phyloP scores from a whole-genome alignment of 1,140 invertebrate genomes.

The Leguminivora glycinivorella region DNA sequence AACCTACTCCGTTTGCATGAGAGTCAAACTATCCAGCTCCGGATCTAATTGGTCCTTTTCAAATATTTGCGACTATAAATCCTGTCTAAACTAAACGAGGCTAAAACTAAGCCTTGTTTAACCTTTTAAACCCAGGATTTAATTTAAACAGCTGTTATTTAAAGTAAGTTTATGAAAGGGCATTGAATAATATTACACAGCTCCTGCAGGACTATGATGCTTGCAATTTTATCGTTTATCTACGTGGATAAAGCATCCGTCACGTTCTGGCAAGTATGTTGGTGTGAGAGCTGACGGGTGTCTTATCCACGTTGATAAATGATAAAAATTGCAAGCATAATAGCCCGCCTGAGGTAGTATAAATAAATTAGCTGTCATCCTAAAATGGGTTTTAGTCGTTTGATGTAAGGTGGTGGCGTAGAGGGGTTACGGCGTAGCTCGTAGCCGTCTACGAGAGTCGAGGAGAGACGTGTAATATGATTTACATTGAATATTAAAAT shows the following conservation, averaged over 20 bases:
- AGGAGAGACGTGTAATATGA: background rate
- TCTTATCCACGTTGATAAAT: no score
- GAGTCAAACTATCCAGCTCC: no score
- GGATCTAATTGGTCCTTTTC: background rate
- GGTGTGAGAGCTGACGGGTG: no score
- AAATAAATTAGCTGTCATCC: background rate
- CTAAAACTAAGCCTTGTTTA: conserved; percentile 2
- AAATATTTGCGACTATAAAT: background rate
- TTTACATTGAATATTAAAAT: background rate
- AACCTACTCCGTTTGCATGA: no score
- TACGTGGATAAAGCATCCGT: no score
- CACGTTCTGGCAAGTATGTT: no score
- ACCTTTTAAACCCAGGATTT: background rate
- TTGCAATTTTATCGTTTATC: no score
- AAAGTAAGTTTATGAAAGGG: background rate
- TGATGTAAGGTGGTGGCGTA: background rate
- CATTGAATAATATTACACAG: background rate
- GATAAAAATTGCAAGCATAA: no score
- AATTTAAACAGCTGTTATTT: conserved; percentile 12
- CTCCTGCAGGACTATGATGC: no score
- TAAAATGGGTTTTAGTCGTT: background rate
- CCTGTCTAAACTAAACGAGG: background rate
- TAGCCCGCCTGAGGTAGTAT: background rate
- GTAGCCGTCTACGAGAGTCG: background rate
- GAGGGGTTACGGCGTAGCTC: conserved; percentile 2